A percentile compares a stretch with the other conserved stretches of the same genome.
phyloP scores from a whole-genome alignment of 2,113 vertebrate genomes.

The Gadus chalcogrammus region DNA sequence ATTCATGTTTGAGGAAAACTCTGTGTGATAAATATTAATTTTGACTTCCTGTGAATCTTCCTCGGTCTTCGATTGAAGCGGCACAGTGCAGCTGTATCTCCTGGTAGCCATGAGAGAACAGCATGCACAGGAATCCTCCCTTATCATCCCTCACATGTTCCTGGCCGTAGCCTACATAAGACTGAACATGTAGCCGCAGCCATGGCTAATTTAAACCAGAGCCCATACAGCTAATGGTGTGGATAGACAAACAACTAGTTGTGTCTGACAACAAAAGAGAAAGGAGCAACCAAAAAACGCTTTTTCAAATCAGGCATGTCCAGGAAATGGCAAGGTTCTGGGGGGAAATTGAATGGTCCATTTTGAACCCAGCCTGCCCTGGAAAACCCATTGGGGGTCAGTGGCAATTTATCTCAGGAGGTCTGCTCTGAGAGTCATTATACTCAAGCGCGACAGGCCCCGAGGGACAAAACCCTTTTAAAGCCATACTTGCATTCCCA shows the following conservation, averaged over 20 bases:
- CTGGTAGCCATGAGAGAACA: no score
- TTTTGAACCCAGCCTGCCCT: slow-evolving; percentile 67
- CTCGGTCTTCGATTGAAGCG: no score
- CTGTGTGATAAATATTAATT: slow-evolving; percentile 13
- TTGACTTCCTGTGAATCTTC: no score
- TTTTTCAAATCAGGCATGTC: slow-evolving; percentile 54
- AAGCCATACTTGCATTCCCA: slow-evolving; percentile 37
- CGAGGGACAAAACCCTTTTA: slow-evolving; percentile 50
- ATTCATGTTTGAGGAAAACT: slow-evolving; percentile 22
- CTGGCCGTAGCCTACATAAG: no score
- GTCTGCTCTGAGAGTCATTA: slow-evolving; percentile 64
- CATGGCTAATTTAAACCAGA: no score
- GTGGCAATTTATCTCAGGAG: slow-evolving; percentile 67
- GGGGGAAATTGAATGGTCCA: slow-evolving; percentile 71
- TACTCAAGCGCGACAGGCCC: slow-evolving; percentile 58
- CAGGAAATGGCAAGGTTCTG: slow-evolving; percentile 57
- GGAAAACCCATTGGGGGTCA: slow-evolving; percentile 68
- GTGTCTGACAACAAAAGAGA: slow-evolving; percentile 30
- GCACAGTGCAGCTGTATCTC: no score
- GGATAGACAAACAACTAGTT: slow-evolving; percentile 1
- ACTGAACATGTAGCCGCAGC: no score
- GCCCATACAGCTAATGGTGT: no score
- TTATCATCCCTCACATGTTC: no score
- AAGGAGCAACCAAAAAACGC: slow-evolving; percentile 27
- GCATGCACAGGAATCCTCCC: no score